These are phyloP conservation scores for Neogobius melanostomus DNA, from an alignment of 2,113 vertebrate genomes.

Conservation along the genomic window DNA sequence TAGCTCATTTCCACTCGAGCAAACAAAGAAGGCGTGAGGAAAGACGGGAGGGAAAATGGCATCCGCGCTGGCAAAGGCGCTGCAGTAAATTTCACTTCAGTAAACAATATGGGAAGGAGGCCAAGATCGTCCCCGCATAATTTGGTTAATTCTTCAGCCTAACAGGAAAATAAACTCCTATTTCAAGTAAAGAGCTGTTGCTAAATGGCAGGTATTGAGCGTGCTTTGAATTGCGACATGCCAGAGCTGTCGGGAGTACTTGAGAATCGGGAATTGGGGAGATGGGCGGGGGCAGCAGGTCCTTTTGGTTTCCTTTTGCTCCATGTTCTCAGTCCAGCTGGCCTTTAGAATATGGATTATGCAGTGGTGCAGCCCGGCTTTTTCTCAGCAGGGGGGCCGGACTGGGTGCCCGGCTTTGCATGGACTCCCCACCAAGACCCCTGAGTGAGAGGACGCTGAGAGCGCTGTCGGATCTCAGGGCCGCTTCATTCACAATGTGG, in stretches of 20 bases:
- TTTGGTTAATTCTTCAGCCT: conserved; percentile 53
- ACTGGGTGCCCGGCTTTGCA: conserved; percentile 62
- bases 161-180: conserved; percentile 47
- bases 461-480: conserved; percentile 57
- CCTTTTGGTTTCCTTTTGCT: conserved; percentile 55
- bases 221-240: conserved; percentile 62
- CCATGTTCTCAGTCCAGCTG: conserved; percentile 71
- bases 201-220: conserved; percentile 63
- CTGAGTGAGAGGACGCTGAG: conserved; percentile 69
- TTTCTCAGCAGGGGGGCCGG: conserved; percentile 60
- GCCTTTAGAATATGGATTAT: conserved; percentile 79
- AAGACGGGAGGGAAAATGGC: conserved; percentile 10
- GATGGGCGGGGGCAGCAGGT: conserved; percentile 54
- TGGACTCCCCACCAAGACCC: conserved; percentile 68
- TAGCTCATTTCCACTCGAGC: conserved; percentile 59
- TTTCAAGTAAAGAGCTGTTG: conserved; percentile 55
- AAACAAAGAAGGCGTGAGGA: conserved; percentile 55
- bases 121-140: conserved; percentile 60
- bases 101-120: conserved; percentile 62
- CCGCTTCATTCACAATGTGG: conserved; percentile 57
- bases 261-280: conserved; percentile 39
- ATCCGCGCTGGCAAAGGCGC: conserved; percentile 42
- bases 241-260: conserved; percentile 63
- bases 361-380: conserved; percentile 55
- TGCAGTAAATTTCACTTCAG: conserved; percentile 49